Conservation (phyloP, 2,888 invertebrate genomes). For the Cryptocephalus primarius region DNA sequence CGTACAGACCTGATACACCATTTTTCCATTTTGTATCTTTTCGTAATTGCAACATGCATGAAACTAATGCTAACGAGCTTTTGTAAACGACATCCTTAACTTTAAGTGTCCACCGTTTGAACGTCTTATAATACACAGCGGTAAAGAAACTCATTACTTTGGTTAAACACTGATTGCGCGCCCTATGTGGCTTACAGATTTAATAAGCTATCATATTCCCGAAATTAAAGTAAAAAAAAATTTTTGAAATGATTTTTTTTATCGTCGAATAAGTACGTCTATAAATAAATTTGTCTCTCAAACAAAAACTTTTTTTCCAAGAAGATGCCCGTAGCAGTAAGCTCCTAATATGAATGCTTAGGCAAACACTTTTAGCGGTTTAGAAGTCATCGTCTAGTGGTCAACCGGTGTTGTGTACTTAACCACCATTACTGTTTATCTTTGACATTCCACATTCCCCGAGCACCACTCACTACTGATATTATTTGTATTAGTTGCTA, state of each 20-base stretch:
- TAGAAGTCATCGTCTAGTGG: conserved; percentile 28
- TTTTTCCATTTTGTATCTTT: too few species aligned
- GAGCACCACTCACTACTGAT: conserved; percentile 4
- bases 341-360: conserved; percentile 32
- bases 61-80: too few species aligned
- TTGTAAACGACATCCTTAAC: too few species aligned
- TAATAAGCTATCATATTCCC: too few species aligned
- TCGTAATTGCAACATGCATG: too few species aligned
- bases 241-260: conserved; percentile 5
- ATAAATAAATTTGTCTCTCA: conserved; percentile 15
- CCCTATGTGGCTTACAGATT: too few species aligned
- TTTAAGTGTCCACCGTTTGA: too few species aligned
- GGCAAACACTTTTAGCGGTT: conserved; percentile 36
- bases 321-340: conserved; percentile 27
- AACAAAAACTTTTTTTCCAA: conserved; percentile 22
- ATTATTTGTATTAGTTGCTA: background rate
- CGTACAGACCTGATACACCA: too few species aligned
- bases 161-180: too few species aligned
- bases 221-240: too few species aligned
- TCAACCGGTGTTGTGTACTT: conserved; percentile 27
- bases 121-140: too few species aligned
- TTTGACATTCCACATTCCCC: conserved; percentile 22
- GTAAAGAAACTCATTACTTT: too few species aligned
- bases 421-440: conserved; percentile 27
- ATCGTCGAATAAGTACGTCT: conserved; percentile 13